These are phyloP conservation scores for Actinopyga echinites DNA, from an alignment of 53 echinoderm and acorn worm species.

Conservation along the genomic window DNA sequence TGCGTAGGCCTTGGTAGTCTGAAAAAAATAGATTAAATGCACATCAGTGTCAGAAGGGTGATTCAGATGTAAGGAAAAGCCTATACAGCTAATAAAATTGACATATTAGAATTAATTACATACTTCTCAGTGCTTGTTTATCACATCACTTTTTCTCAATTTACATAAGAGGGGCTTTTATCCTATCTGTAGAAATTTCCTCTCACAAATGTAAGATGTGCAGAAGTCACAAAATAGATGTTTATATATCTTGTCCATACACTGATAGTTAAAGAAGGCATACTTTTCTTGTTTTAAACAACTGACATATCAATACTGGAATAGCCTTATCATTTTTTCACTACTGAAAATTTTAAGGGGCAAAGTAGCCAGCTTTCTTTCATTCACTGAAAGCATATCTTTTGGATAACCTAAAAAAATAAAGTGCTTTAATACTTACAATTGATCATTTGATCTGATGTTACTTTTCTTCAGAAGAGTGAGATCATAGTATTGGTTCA, in stretches of 20 bases:
- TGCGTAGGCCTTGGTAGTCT: conserved; percentile 89
- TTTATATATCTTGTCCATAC: no score
- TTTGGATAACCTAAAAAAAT: not conserved
- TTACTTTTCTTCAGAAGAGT: conserved; percentile 88
- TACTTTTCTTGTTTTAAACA: no score
- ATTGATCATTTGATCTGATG: conserved; percentile 86
- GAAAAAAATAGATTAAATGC: conserved; percentile 10
- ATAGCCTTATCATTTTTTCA: not conserved
- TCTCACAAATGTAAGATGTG: no score
- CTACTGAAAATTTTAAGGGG: not conserved
- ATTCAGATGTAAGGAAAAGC: not conserved
- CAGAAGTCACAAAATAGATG: no score
- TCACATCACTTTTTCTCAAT: no score
- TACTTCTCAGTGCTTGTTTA: no score
- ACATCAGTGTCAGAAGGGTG: not conserved
- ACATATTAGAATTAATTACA: no score
- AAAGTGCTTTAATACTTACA: conserved; percentile 62
- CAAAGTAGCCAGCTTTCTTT: not conserved
- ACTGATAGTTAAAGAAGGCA: no score
- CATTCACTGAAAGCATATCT: not conserved
- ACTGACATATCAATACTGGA: no score
- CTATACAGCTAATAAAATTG: no score
- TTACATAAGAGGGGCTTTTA: no score
- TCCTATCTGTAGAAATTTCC: no score
- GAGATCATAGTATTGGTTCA: conserved; percentile 90